Conservation (phyloP, 2,797 vertebrate genomes). For the Tragelaphus eurycerus region DNA sequence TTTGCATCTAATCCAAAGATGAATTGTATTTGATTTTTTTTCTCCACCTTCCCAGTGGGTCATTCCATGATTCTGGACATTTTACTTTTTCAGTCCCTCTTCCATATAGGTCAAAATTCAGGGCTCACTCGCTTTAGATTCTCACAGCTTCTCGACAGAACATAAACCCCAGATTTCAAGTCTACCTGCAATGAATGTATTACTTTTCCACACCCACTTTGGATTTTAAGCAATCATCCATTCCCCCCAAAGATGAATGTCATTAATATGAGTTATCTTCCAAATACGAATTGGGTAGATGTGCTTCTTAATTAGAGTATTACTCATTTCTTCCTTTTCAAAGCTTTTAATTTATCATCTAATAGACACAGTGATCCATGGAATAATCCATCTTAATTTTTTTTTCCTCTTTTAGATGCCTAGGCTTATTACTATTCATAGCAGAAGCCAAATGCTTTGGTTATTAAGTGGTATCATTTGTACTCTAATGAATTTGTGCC, state of each 20-base stretch:
- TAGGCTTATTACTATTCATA: constrained; percentile 48
- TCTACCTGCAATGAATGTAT: background rate
- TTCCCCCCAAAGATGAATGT: background rate
- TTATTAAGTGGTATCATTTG: constrained; percentile 60
- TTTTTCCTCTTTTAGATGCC: constrained; percentile 5
- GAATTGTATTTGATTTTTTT: background rate
- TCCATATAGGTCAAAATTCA: background rate
- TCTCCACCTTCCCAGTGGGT: background rate
- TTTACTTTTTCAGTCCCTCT: background rate
- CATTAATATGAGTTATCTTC: constrained; percentile 35
- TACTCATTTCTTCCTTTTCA: constrained; percentile 57
- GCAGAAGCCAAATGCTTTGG: constrained; percentile 48
- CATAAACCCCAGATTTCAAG: background rate
- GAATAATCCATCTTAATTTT: constrained; percentile 67
- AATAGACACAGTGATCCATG: constrained; percentile 46
- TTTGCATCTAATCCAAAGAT: background rate
- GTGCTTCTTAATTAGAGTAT: constrained; percentile 62
- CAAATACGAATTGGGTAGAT: background rate
- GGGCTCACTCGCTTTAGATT: background rate
- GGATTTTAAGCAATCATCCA: background rate
- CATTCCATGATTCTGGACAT: background rate
- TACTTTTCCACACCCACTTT: background rate
- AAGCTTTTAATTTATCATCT: constrained; percentile 68
- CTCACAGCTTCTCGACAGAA: background rate
- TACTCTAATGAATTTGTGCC: constrained; percentile 56